These are phyloP conservation scores for Creontiades dilutus DNA, from an alignment of 2,888 invertebrate genomes.

Conservation along the genomic window DNA sequence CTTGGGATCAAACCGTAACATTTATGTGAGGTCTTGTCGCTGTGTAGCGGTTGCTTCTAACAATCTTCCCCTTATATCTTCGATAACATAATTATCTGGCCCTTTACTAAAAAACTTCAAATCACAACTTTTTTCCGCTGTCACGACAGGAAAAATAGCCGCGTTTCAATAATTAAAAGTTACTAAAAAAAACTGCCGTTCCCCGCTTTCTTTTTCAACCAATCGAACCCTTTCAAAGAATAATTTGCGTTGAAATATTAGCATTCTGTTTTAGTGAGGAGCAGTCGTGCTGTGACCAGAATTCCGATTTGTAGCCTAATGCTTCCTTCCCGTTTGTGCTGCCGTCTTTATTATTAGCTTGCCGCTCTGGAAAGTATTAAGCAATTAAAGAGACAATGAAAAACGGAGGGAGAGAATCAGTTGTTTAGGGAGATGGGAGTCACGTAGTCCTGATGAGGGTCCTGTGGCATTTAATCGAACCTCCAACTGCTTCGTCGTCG, in stretches of 20 bases:
- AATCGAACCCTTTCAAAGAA: conserved; percentile 26
- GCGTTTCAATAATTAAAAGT: no score
- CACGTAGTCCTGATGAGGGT: conserved; percentile 17
- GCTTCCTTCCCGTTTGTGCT: neutral
- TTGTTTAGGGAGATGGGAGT: conserved; percentile 27
- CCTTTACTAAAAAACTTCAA: no score
- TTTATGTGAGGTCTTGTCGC: no score
- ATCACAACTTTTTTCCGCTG: no score
- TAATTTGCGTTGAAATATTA: conserved; percentile 42
- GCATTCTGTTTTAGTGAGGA: conserved; percentile 6
- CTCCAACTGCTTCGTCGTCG: neutral
- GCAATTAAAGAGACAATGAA: conserved; percentile 30
- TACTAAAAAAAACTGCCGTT: no score
- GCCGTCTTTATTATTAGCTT: conserved; percentile 38
- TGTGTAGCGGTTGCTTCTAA: no score
- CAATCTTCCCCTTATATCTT: no score
- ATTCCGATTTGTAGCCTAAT: conserved; percentile 11
- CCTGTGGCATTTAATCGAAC: neutral
- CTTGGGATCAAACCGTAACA: no score
- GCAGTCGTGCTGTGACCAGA: neutral
- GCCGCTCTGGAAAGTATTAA: neutral
- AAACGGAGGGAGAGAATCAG: conserved; percentile 8
- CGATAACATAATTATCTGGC: no score
- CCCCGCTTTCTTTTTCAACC: no score
- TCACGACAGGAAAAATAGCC: no score